A percentile compares a stretch with the other conserved stretches of the same genome.
Evolutionary conservation across 2,113 vertebrate species (phyloP).

Genomic region (Pteruthius melanotis): DNA sequence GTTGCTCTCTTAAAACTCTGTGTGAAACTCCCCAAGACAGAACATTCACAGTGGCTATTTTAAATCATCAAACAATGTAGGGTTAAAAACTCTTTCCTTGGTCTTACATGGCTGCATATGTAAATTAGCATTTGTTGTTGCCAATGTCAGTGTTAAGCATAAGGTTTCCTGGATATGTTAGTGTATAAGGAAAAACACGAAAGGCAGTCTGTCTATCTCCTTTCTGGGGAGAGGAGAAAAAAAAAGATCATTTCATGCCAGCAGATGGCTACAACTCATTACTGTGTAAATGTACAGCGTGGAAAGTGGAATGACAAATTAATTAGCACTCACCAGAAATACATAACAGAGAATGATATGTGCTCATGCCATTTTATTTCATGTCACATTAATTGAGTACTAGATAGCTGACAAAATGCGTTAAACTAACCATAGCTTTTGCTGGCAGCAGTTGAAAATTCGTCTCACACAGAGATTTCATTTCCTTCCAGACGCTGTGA

Average conservation of each 20-base stretch:
- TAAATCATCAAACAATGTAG: not conserved
- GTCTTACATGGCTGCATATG: not conserved
- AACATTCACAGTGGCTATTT: not conserved
- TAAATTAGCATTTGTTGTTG: conserved; percentile 19
- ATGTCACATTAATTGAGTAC: conserved; percentile 62
- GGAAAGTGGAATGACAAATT: conserved; percentile 58
- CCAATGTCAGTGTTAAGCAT: not conserved
- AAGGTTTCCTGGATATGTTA: conserved; percentile 25
- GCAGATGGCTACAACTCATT: conserved; percentile 72
- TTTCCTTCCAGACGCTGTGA: not conserved
- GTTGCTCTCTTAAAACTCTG: not conserved
- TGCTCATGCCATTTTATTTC: conserved; percentile 46
- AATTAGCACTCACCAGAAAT: conserved; percentile 65
- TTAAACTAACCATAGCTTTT: conserved; percentile 27
- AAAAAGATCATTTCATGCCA: conserved; percentile 24
- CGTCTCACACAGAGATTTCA: conserved; percentile 23
- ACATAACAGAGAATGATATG: conserved; percentile 38
- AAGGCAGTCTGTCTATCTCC: not conserved
- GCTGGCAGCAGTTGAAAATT: not conserved
- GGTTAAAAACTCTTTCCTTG: not conserved
- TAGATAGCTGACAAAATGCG: conserved; percentile 38
- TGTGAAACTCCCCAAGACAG: not conserved
- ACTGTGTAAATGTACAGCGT: conserved; percentile 34
- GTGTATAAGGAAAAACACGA: not conserved
- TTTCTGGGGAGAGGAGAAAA: not conserved